Base-by-base conservation (phyloP, 2,113 vertebrate species). In the Hyaena hyaena region DNA sequence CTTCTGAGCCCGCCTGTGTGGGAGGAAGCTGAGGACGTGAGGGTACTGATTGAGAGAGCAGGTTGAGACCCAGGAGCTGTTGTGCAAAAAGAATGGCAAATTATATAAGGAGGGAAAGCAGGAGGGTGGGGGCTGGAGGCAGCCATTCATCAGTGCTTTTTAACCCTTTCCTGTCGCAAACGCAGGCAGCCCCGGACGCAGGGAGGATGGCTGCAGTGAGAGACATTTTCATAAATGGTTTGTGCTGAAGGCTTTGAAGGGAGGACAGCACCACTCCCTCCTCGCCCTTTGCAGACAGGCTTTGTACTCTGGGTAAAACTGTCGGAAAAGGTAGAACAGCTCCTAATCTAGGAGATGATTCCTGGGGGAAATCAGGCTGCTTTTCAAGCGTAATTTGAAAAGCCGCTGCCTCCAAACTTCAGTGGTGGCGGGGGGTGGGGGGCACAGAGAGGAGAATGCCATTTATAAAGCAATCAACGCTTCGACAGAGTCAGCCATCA, bases 361-460 rank as follows among this genome's bases (percentile, higher is more conserved):
- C 97, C 98, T 95, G 96, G 79, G 98, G 98, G 97, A 98, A 98
- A 98, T 97, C 97, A 98, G 96, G 92, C 96, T 79, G 96, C 97
- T 96, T 98, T 97, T 96, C 96, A 96, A 94, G 92, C 79, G 16
- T 92, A 97, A 97, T 97, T 97, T 98, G 97, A 95, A 98, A 98
- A 97, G 94, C 96, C 1, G n/a, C 96, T 94, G 96, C 97, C 96
- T 97, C 96, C 81, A 93, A 97, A 97, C 96, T 98, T 97, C 93
- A 50, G 96, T 21, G 17, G 85, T 21, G 95, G 89, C 0, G 15
- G 68, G 83, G 88, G 19, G 50, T 0, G 4, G 10, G 77, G 53
- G 23, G 28, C 1, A 58, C 21, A 1, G 66, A 48, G 55, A 74
- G 93, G 76, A 89, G 92, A 90, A 93, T 76, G 96, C 84, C 97